Percentiles rank a stretch among this genome's conserved stretches.
phyloP scores from a whole-genome alignment of 2,113 vertebrate genomes.

The Indri indri region DNA sequence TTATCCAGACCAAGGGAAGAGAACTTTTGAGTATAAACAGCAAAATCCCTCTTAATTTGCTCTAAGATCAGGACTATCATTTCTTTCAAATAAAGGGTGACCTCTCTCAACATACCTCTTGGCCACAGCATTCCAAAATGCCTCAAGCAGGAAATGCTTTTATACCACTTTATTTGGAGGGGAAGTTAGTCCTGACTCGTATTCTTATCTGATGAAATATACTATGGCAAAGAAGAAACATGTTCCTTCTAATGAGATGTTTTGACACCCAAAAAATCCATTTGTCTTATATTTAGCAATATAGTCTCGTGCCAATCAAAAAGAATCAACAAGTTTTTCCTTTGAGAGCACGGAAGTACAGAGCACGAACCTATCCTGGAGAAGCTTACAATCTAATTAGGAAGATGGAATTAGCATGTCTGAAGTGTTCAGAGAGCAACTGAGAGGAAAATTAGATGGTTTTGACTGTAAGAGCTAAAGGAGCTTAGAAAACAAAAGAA shows the following conservation, averaged over 20 bases:
- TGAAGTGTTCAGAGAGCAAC: not conserved
- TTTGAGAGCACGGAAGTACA: not conserved
- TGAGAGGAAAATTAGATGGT: not conserved
- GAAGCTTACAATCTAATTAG: not conserved
- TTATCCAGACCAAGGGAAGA: conserved; percentile 35
- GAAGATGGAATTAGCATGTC: not conserved
- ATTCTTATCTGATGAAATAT: not conserved
- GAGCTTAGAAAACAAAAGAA: not conserved
- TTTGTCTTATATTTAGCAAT: conserved; percentile 1
- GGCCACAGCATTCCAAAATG: not conserved
- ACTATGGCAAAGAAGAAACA: not conserved
- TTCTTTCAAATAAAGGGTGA: not conserved
- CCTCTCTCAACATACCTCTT: not conserved
- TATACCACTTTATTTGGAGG: not conserved
- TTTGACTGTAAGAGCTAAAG: not conserved
- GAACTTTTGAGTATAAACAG: conserved; percentile 49
- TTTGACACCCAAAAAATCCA: not conserved
- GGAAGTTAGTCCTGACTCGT: not conserved
- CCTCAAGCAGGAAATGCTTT: conserved; percentile 26
- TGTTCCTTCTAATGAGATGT: not conserved
- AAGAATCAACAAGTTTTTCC: not conserved
- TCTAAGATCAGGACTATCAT: not conserved
- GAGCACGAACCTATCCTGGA: not conserved
- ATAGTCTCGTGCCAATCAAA: not conserved
- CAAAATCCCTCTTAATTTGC: conserved; percentile 24